These are phyloP conservation scores for Steinernema khuongi DNA, from an alignment of 1,140 invertebrate genomes.

Conservation along the genomic window DNA sequence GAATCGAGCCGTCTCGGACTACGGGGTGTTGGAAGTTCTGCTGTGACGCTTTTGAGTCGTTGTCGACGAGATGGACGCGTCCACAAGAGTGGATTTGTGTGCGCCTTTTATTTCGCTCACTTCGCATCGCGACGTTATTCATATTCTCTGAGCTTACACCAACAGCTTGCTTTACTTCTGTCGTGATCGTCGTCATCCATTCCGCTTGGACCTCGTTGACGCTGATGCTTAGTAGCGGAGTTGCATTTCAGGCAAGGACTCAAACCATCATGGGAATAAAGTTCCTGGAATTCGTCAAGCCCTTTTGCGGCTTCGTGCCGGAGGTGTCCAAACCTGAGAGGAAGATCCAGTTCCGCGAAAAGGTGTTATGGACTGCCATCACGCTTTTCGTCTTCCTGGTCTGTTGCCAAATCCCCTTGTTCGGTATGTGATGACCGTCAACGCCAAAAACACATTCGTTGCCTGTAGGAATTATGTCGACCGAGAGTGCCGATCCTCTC, in stretches of 20 bases:
- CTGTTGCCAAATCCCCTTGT: constrained; percentile 66
- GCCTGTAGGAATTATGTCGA: constrained; percentile 85
- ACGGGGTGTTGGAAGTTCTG: neutral
- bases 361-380: constrained; percentile 99
- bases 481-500: constrained; percentile 97
- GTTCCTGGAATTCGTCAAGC: constrained; percentile 99
- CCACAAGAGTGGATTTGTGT: neutral
- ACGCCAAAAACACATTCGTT: neutral
- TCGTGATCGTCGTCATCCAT: neutral
- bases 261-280: constrained; percentile 66
- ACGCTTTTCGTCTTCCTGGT: constrained; percentile 99
- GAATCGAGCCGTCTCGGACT: no score
- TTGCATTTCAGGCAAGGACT: neutral
- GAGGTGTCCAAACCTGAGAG: constrained; percentile 99
- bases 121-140: neutral
- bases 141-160: no score
- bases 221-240: neutral
- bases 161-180: neutral
- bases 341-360: constrained; percentile 99
- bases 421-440: neutral
- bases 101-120: neutral
- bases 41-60: neutral
- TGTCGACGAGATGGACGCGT: neutral
- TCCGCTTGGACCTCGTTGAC: no score
- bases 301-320: constrained; percentile 98